Conservation (phyloP, 2,888 invertebrate genomes). For the Clitarchus hookeri region DNA sequence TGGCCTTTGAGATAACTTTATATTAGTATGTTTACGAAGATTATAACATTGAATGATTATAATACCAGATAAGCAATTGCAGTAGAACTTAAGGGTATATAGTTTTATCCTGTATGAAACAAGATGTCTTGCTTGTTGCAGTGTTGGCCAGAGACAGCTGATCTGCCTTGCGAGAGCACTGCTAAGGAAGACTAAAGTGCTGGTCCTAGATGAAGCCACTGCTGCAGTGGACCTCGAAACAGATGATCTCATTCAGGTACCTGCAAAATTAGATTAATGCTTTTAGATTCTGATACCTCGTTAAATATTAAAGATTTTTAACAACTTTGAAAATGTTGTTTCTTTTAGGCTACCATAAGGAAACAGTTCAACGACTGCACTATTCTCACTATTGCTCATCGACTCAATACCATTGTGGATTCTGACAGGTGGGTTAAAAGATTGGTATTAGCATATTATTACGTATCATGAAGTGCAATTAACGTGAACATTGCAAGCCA, state of each 20-base stretch:
- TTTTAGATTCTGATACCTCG: too few relatives aligned
- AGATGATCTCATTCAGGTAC: slow-evolving; percentile 57
- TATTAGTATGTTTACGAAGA: too few relatives aligned
- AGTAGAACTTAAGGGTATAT: neutral
- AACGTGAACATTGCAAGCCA: too few relatives aligned
- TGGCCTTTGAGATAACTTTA: too few relatives aligned
- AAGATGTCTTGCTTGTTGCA: slow-evolving; percentile 42
- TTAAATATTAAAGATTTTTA: too few relatives aligned
- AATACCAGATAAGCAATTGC: too few relatives aligned
- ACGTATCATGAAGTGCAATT: too few relatives aligned
- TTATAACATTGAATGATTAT: too few relatives aligned
- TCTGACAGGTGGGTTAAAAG: slow-evolving; percentile 48
- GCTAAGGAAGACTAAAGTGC: slow-evolving; percentile 57
- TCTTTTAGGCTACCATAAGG: slow-evolving; percentile 57
- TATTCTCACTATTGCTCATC: slow-evolving; percentile 64
- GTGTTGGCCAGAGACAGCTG: slow-evolving; percentile 59
- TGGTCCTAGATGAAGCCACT: slow-evolving; percentile 59
- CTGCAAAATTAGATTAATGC: neutral
- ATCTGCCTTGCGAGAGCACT: slow-evolving; percentile 58
- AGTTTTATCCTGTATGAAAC: too few relatives aligned
- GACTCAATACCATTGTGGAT: slow-evolving; percentile 62
- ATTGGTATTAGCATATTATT: neutral
- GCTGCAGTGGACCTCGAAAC: slow-evolving; percentile 61
- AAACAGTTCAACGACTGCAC: slow-evolving; percentile 61
- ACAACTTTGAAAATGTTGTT: neutral